A percentile compares a stretch with the other conserved stretches of the same genome.
These are phyloP conservation scores for Parauchenoglanis punctatus DNA, from an alignment of 2,797 vertebrate genomes.

Conservation along the genomic window DNA sequence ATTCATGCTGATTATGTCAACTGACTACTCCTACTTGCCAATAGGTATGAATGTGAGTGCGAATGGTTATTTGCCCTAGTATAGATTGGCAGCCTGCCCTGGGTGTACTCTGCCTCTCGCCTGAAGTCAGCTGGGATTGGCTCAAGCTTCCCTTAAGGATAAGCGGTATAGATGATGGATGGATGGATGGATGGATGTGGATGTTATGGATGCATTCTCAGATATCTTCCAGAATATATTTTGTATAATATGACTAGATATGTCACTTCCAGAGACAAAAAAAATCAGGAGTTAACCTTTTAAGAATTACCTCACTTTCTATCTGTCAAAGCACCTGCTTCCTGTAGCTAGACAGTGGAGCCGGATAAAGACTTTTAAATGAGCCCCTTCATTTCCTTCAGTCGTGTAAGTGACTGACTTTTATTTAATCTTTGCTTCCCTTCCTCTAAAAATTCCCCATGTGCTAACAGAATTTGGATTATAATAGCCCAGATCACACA, in stretches of 20 bases:
- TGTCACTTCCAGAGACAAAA: background rate
- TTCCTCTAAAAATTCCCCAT: constrained; percentile 1
- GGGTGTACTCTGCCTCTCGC: no score
- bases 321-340: constrained; percentile 15
- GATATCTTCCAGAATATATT: no score
- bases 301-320: constrained; percentile 14
- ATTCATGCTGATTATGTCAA: no score
- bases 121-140: no score
- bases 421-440: constrained; percentile 41
- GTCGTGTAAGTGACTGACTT: constrained; percentile 30
- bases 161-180: no score
- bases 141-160: no score
- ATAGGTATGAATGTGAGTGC: no score
- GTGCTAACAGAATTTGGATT: constrained; percentile 7
- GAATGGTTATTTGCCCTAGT: no score
- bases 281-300: constrained; percentile 24
- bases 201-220: background rate
- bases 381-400: constrained; percentile 30
- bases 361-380: constrained; percentile 37
- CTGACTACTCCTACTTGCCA: no score
- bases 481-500: constrained; percentile 42
- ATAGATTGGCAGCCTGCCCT: no score
- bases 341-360: constrained; percentile 19
- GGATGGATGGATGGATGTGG: no score
- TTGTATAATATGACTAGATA: background rate